Evolutionary conservation across 2,888 invertebrate genomes (phyloP), one percentile per base, ranked within the genome.

Genomic region (Synergus laeviventris): DNA sequence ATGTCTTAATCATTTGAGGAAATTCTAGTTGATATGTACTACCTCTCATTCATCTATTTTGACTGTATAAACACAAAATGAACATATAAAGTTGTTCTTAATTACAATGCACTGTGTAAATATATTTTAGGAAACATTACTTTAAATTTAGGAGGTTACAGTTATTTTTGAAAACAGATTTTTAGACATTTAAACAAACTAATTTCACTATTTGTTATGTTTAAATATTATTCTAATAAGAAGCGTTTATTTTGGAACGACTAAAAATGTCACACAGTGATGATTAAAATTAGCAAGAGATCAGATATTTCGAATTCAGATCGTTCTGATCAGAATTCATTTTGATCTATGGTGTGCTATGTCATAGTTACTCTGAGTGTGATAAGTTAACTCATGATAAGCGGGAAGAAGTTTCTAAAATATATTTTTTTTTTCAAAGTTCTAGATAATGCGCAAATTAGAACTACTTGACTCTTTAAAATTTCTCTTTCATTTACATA

Each of bases 311-410:
- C 31, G 24, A 45, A 36, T 77, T 31, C 42, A 24, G 4, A 42
- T 66, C 66, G 45, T 66, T 66, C 24, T 66, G 66, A 66, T 45
- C 42, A 21, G 39, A 42, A 66, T 24, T 66, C 42, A 42, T 45
- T 66, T 21, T 66, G 24, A 42, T 45, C 14, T 16, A 39, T 66
- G 66, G 42, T 66, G 24, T 66, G 42, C 66, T 66, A 66, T 12
- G 66, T 45, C 66, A 66, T 66, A 66, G 66, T 66, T 66, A 66
- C 66, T 66, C 66, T 66, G 66, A 66, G 66, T 66, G 66, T 66
- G 16, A 42, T 66, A 5, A 5, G 14, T 21, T 64, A 3, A 45
- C 24, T 66, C 1, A 45, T 45, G 24, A 7, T 45, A n/a, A 45
- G 21, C 49, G 9, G 5, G n/a, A 49, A n/a, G 2, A 2, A n/a